These are phyloP conservation scores for Drepana arcuata DNA, from an alignment of 1,140 invertebrate genomes.

Conservation along the genomic window DNA sequence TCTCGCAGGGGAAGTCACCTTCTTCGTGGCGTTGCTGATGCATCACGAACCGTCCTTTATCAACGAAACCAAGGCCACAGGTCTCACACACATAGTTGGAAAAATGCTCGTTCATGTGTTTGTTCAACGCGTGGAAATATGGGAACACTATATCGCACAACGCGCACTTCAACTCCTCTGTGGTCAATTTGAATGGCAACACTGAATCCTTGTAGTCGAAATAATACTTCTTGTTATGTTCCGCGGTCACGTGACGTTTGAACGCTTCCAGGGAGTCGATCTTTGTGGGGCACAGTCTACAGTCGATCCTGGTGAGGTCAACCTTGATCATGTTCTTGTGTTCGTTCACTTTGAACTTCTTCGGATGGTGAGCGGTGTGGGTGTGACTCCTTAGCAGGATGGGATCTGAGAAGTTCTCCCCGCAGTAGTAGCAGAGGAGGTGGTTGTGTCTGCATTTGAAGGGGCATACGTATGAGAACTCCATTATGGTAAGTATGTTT, in stretches of 20 bases:
- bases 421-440: slow-evolving; percentile 53
- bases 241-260: slow-evolving; percentile 31
- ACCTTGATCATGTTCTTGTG: slow-evolving; percentile 55
- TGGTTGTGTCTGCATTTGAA: slow-evolving; percentile 60
- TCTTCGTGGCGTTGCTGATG: slow-evolving; percentile 62
- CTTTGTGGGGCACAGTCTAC: slow-evolving; percentile 29
- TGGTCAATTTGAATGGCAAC: slow-evolving; percentile 40
- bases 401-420: slow-evolving; percentile 33
- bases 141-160: slow-evolving; percentile 38
- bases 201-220: slow-evolving; percentile 37
- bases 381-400: slow-evolving; percentile 32
- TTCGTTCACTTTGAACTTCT: slow-evolving; percentile 48
- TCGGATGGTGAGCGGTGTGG: slow-evolving; percentile 28
- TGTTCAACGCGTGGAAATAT: slow-evolving; percentile 56
- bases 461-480: slow-evolving; percentile 49
- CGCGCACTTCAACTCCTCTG: slow-evolving; percentile 38
- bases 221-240: slow-evolving; percentile 48
- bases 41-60: slow-evolving; percentile 55
- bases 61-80: slow-evolving; percentile 74
- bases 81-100: slow-evolving; percentile 75
- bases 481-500: slow-evolving; percentile 46
- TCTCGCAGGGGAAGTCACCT: slow-evolving; percentile 58
- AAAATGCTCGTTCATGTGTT: slow-evolving; percentile 60
- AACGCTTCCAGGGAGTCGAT: slow-evolving; percentile 42
- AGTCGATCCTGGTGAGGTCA: slow-evolving; percentile 49